These are phyloP conservation scores for Strongylocentrotus purpuratus DNA, from an alignment of 35 echinoderm and acorn worm genomes.

Conservation along the genomic window DNA sequence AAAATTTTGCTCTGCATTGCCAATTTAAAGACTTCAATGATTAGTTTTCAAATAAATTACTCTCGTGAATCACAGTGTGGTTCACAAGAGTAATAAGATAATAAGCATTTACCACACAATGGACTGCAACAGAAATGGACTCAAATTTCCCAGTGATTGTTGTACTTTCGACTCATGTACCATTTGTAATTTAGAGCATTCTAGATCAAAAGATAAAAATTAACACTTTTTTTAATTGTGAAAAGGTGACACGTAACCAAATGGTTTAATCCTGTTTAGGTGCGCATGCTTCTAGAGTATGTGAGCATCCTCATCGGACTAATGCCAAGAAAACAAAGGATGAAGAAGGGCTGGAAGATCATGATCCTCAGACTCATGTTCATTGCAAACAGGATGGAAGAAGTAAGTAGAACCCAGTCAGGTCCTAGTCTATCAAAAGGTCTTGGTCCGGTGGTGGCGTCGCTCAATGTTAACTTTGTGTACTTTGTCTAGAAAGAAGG, in stretches of 20 bases:
- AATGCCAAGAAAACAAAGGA: background rate
- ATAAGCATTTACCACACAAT: too few species aligned
- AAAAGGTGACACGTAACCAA: background rate
- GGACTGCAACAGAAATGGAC: too few species aligned
- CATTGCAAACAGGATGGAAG: background rate
- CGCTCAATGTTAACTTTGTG: too few species aligned
- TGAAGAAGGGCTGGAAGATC: background rate
- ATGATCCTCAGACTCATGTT: constrained; percentile 37
- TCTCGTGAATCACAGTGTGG: too few species aligned
- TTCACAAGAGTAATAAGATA: too few species aligned
- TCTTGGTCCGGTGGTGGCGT: background rate
- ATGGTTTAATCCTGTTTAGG: background rate
- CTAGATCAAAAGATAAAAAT: background rate
- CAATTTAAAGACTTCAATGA: too few species aligned
- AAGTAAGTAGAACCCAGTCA: background rate
- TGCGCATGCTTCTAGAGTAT: background rate
- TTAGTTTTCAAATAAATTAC: too few species aligned
- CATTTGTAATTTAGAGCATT: background rate
- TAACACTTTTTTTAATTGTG: background rate
- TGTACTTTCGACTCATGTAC: background rate
- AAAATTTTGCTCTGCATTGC: too few species aligned
- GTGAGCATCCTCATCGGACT: background rate
- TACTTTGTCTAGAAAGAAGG: too few species aligned
- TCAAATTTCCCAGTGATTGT: too few species aligned
- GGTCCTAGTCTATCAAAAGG: background rate